Percentiles rank a stretch among this genome's conserved stretches.
These are phyloP conservation scores for Bradypodion pumilum DNA, from an alignment of 2,797 vertebrate genomes.

Conservation along the genomic window DNA sequence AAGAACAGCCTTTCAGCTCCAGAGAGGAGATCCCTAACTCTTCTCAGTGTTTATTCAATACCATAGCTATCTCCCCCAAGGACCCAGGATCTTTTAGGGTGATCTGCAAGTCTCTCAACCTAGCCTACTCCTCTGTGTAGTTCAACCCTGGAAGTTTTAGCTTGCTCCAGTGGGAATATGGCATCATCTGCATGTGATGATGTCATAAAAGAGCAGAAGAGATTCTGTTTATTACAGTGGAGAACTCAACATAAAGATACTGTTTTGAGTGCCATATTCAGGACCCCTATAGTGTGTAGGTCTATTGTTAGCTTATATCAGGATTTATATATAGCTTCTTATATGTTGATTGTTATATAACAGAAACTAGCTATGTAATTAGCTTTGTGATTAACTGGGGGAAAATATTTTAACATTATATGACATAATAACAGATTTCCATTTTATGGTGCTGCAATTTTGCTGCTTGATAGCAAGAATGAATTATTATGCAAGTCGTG, in stretches of 20 bases:
- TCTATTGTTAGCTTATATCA: background rate
- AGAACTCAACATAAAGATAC: background rate
- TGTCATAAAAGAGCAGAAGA: background rate
- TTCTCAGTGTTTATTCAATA: too few relatives aligned
- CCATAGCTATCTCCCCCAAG: too few relatives aligned
- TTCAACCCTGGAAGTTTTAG: background rate
- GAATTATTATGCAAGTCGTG: background rate
- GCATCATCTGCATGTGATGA: background rate
- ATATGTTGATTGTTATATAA: background rate
- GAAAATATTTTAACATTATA: background rate
- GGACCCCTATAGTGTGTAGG: background rate
- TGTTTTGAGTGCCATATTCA: background rate
- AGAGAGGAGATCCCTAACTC: background rate
- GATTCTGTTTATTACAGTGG: background rate
- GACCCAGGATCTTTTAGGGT: background rate
- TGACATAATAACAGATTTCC: background rate
- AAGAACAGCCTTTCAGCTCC: background rate
- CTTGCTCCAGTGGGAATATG: background rate
- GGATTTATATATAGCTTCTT: background rate
- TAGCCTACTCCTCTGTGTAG: background rate
- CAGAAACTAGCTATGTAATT: slow-evolving; percentile 4
- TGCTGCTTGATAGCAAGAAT: slow-evolving; percentile 2
- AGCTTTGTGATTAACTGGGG: slow-evolving; percentile 29
- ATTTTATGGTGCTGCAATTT: slow-evolving; percentile 14
- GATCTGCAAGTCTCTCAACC: background rate